Evolutionary conservation across 2,888 invertebrate genomes (phyloP), one percentile per base, ranked within the genome.

Genomic region (Tillus elongatus): DNA sequence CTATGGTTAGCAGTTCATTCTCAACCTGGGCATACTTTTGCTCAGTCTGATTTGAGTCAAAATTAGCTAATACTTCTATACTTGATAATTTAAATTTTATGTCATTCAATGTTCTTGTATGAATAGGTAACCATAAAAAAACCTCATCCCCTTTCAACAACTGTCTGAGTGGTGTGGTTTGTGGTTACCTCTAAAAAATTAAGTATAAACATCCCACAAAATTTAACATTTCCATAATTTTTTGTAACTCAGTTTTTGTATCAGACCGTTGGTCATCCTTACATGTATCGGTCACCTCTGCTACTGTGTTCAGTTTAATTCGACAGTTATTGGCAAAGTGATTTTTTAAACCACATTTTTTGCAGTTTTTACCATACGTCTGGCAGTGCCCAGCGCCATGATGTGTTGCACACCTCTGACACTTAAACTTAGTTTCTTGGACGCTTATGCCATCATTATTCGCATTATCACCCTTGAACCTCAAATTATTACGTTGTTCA

Each of bases 1-100:
- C 45, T 19, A 60, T 54, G 1, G 54, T 54, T n/a, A 59, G 34
- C 3, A 52, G 33, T 39, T 60, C 57, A 40, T 60, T 59, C 37
- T 58, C 58, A 4, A 60, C 57, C 39, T 56, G 54, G 11, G 54
- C 47, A 40, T 53, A 59, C n/a, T 40, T 52, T 12, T 34, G 13
- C 41, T 49, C 40, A 10, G 28, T 28, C n/a, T 36, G 38, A 2
- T 28, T 42, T 12, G 29, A 33, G 34, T 50, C 35, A 39, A 35
- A 49, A 39, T 35, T 35, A 15, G 11, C 29, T 28, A 51, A 29
- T 6, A 39, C 13, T 15, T 46, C 46, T 33, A 39, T 30, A 15
- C 24, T 26, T 24, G 19, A 35, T 9, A 49, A 4, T 2, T 39
- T 19, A 2, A 37, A 6, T 34, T 42, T 46, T 13, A 47, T 26